Evolutionary conservation across 2,113 vertebrate species (phyloP).

Genomic region (Chionomys nivalis): DNA sequence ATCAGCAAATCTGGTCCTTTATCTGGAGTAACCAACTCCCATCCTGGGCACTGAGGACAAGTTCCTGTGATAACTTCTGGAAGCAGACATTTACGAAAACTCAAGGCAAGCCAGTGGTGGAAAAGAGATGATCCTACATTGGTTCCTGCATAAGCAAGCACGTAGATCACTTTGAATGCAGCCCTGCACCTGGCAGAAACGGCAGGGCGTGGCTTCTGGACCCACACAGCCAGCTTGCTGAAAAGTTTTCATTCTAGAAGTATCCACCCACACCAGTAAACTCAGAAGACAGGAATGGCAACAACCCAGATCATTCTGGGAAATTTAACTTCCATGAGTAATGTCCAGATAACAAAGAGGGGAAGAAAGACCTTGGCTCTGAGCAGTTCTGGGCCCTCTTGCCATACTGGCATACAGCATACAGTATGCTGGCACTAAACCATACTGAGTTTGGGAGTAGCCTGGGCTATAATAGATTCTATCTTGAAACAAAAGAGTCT

Average conservation of each 20-base stretch:
- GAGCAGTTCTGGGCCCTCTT: not conserved
- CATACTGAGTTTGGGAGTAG: not conserved
- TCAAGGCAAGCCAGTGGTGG: not conserved
- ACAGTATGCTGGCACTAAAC: not conserved
- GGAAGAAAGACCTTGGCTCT: not conserved
- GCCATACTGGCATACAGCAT: too few relatives aligned
- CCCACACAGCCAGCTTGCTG: not conserved
- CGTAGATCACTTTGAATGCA: not conserved
- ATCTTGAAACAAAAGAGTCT: not conserved
- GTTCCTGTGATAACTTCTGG: not conserved
- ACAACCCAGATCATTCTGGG: constrained; percentile 47
- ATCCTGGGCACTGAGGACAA: not conserved
- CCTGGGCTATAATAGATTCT: not conserved
- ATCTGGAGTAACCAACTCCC: not conserved
- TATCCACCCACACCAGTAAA: constrained; percentile 26
- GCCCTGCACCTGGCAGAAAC: not conserved
- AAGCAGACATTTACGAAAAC: constrained; percentile 22
- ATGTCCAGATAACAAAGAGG: constrained; percentile 23
- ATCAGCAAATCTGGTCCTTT: not conserved
- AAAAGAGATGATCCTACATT: not conserved
- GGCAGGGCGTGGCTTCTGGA: not conserved
- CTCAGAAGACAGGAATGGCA: constrained; percentile 37
- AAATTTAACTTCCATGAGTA: constrained; percentile 49
- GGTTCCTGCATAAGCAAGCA: not conserved
- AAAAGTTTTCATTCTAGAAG: not conserved